These are phyloP conservation scores for Magallana ariakensis DNA, from an alignment of 1,140 invertebrate species.

Conservation along the genomic window DNA sequence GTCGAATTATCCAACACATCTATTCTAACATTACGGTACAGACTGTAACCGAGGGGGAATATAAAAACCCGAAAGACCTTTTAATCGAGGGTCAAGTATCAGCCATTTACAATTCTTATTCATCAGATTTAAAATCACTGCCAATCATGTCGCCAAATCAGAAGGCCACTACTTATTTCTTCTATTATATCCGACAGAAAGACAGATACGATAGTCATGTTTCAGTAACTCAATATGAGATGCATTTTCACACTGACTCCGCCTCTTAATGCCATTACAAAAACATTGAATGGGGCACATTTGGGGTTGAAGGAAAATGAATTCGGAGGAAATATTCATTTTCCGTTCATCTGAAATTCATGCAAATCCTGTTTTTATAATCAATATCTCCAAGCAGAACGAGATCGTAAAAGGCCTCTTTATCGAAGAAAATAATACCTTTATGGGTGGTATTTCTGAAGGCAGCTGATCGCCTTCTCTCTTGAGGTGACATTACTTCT, in stretches of 20 bases:
- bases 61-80: slow-evolving; percentile 34
- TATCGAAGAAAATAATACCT: slow-evolving; percentile 6
- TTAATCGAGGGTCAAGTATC: slow-evolving; percentile 36
- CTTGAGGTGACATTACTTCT: slow-evolving; percentile 8
- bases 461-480: slow-evolving; percentile 13
- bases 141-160: slow-evolving; percentile 37
- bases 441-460: slow-evolving; percentile 28
- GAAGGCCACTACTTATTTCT: slow-evolving; percentile 38
- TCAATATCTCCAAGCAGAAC: slow-evolving; percentile 31
- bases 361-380: slow-evolving; percentile 35
- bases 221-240: slow-evolving; percentile 37
- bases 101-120: slow-evolving; percentile 26
- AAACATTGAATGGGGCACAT: not conserved
- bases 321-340: slow-evolving; percentile 1
- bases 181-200: slow-evolving; percentile 35
- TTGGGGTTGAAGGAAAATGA: not conserved
- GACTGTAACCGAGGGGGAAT: slow-evolving; percentile 34
- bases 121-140: slow-evolving; percentile 30
- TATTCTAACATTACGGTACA: slow-evolving; percentile 15
- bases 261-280: slow-evolving; percentile 35
- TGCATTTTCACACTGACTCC: slow-evolving; percentile 30
- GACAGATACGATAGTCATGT: slow-evolving; percentile 26
- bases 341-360: slow-evolving; percentile 17
- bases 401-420: slow-evolving; percentile 3
- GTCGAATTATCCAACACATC: slow-evolving; percentile 15